Conservation (phyloP, 92 coral and sea anemone species). For the Phenganax marumi region DNA sequence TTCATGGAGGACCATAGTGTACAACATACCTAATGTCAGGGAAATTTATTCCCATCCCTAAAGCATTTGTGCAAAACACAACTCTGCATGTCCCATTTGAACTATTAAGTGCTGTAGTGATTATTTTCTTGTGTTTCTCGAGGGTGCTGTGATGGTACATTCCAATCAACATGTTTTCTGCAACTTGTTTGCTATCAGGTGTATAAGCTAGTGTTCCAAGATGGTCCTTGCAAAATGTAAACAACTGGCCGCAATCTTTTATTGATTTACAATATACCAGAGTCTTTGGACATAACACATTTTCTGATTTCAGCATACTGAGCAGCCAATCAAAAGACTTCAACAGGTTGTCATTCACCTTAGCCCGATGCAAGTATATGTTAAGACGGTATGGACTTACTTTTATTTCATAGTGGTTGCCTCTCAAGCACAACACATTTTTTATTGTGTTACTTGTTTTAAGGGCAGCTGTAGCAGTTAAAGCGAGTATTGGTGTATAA, state of each 20-base stretch:
- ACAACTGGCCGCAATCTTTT: conserved; percentile 57
- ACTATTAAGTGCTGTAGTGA: conserved; percentile 35
- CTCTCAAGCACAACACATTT: background rate
- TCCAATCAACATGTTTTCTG: conserved; percentile 12
- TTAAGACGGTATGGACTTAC: conserved; percentile 45
- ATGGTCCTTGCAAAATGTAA: conserved; percentile 47
- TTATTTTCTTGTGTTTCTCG: conserved; percentile 37
- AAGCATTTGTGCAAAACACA: conserved; percentile 63
- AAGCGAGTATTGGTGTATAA: conserved; percentile 49
- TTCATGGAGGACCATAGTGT: conserved; percentile 63
- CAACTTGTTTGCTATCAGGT: background rate
- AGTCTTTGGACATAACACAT: conserved; percentile 39
- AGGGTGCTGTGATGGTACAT: conserved; percentile 66
- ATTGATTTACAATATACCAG: conserved; percentile 59
- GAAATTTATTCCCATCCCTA: conserved; percentile 67
- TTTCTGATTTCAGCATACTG: conserved; percentile 42
- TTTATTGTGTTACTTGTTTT: background rate
- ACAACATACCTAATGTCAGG: conserved; percentile 54
- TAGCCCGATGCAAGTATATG: conserved; percentile 15
- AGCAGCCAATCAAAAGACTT: conserved; percentile 51
- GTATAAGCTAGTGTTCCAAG: conserved; percentile 31
- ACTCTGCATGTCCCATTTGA: conserved; percentile 53
- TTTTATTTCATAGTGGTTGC: background rate
- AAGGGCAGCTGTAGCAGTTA: conserved; percentile 40
- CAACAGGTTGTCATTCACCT: conserved; percentile 20